Conservation (phyloP, 2,797 vertebrate species). For the Cirrhinus molitorella region DNA sequence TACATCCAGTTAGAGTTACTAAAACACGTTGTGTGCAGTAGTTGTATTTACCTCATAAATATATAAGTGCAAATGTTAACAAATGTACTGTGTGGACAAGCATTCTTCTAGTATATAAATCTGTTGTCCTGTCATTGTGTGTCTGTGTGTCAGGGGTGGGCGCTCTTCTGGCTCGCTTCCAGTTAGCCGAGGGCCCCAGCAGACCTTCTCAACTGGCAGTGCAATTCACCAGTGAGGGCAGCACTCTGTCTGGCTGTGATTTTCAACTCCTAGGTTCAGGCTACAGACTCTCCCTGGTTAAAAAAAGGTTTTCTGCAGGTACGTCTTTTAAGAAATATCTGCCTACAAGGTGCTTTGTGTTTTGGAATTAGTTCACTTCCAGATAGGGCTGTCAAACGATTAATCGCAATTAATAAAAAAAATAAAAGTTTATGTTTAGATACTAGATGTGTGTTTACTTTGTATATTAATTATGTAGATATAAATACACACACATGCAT, state of each 20-base stretch:
- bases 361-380: too few relatives aligned
- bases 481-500: too few relatives aligned
- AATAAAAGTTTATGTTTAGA: too few relatives aligned
- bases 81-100: neutral
- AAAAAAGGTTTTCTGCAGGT: slow-evolving; percentile 98
- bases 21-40: neutral
- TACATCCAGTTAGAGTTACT: too few relatives aligned
- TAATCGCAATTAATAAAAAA: too few relatives aligned
- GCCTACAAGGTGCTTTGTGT: neutral
- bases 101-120: neutral
- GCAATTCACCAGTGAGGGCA: slow-evolving; percentile 97
- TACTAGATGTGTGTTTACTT: too few relatives aligned
- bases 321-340: slow-evolving; percentile 25
- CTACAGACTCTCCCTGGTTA: slow-evolving; percentile 95
- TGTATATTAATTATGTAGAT: too few relatives aligned
- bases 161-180: slow-evolving; percentile 93
- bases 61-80: too few relatives aligned
- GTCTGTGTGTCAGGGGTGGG: slow-evolving; percentile 85
- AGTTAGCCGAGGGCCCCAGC: slow-evolving; percentile 88
- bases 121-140: slow-evolving; percentile 3
- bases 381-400: too few relatives aligned
- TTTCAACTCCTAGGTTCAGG: slow-evolving; percentile 94
- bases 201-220: slow-evolving; percentile 90
- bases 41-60: too few relatives aligned
- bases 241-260: slow-evolving; percentile 94